Evolutionary conservation across 2,113 vertebrate genomes (phyloP), one percentile per base, ranked within the genome.

Genomic region (Sialia sialis): DNA sequence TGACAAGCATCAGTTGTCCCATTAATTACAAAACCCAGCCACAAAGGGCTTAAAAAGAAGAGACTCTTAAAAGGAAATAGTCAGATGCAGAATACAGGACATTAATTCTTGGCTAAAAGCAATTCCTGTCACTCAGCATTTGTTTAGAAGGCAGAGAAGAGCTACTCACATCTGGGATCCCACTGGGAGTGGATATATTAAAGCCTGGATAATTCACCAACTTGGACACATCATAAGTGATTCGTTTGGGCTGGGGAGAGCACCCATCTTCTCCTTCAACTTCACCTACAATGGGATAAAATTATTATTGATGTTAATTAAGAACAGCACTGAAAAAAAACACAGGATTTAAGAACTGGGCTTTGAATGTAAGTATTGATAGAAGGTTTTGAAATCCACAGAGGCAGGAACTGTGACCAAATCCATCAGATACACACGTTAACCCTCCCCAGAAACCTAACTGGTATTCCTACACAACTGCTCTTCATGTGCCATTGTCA

Each of bases 181-280:
- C 98, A 90, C 97, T 95, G 84, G 99, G 97, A 76, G 97, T 94
- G 56, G 98, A 97, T 34, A 98, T 98, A 91, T 99, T 99, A 97
- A 99, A 99, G 46, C 99, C 99, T 60, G 99, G 99, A 79, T 99
- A 99, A 97, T 98, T 99, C 48, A 99, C 97, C 95, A 99, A 93
- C 96, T 99, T 99, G 2, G 99, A 98, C 88, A 99, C 97, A 94
- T 99, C 99, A 0, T 99, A 99, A 56, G 98, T 98, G 81, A 98
- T 41, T 51, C 92, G 97, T 85, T 88, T 96, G 66, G 96, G 95
- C 43, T 79, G 72, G 17, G 54, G 91, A 68, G 92, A 87, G 36
- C 97, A 97, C 78, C 96, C 97, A 56, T 92, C 69, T 72, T 97
- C 97, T 19, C 89, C 74, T 68, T 97, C 98, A 56, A 80, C 96